Base-by-base conservation (phyloP, 1,140 invertebrate genomes). In the Antheraea pernyi region DNA sequence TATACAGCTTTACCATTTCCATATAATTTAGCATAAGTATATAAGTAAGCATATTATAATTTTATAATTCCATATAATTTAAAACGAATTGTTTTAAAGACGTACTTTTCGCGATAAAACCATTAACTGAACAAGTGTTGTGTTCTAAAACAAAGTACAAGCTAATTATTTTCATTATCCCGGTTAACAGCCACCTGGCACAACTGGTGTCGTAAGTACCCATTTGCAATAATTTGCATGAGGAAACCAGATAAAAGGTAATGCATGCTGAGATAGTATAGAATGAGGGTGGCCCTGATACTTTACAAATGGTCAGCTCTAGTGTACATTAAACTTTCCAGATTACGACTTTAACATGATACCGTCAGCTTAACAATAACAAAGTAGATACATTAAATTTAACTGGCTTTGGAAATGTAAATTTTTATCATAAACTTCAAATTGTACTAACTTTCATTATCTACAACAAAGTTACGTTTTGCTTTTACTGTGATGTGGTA, bases 141-240 rank as follows among this genome's bases (percentile, higher is more conserved):
- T 61, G 1, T 61, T 61, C 13, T 61, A 22, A 8, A 61, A 30
- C 60, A 36, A 36, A 61, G 19, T 61, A 61, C 30, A 61, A 61
- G 16, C 60, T 6, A 61, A 30, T 61, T 36, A 53, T 36, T 7
- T 30, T 61, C 60, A 36, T 6, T 53, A 53, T 1, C 16, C 13
- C 11, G 13, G 46, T 6, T 53, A 9, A 13, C 46, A 53, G 46
- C 46, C 46, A 53, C 46, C 46, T 16, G 11, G 46, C 46, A 53
- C 46, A 9, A 53, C 46, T 53, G 13, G 16, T 13, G 76, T 75
- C 70, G 72, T 77, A 77, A 73, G 79, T 75, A 79, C 67, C 75
- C 73, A 85, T 86, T 86, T 82, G 80, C 77, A 86, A 83, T 80
- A 71, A 88, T 86, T 86, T 88, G 83, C 85, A 86, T 86, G 67